Percentiles rank a stretch among this genome's conserved stretches.
Conservation (phyloP, 2,888 invertebrate species). For the Siphlonurus alternatus region DNA sequence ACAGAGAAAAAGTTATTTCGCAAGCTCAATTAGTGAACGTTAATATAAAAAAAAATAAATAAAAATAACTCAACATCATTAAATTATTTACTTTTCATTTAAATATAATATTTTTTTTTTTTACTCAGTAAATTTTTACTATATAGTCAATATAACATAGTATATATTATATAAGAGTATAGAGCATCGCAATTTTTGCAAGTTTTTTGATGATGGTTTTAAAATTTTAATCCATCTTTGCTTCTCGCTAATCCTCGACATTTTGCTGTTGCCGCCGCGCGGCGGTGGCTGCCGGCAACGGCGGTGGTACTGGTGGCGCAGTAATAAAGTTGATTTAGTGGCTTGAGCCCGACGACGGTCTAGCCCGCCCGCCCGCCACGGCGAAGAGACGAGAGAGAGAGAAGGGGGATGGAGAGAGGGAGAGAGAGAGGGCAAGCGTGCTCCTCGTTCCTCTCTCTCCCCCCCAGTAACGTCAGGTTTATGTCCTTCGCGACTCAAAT, state of each 20-base stretch:
- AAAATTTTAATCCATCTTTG: background rate
- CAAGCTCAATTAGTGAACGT: no score
- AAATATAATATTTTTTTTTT: no score
- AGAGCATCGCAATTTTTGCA: background rate
- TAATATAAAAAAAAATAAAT: no score
- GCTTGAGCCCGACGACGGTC: background rate
- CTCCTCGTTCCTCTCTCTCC: no score
- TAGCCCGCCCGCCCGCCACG: background rate
- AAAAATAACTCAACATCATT: no score
- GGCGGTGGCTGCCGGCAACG: background rate
- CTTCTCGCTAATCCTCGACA: background rate
- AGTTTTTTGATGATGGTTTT: background rate
- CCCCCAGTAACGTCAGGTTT: background rate
- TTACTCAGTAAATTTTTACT: background rate
- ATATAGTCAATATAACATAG: background rate
- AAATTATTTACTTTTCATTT: no score
- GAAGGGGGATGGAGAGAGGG: no score
- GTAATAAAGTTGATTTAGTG: constrained; percentile 4
- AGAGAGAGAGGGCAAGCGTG: no score
- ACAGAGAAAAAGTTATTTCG: no score
- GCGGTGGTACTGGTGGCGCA: constrained; percentile 1
- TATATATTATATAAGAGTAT: background rate
- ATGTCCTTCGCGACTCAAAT: background rate
- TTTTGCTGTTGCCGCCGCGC: background rate
- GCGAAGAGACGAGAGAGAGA: background rate